These are phyloP conservation scores for Adelosebastes latens DNA, from an alignment of 2,797 vertebrate genomes.

Conservation along the genomic window DNA sequence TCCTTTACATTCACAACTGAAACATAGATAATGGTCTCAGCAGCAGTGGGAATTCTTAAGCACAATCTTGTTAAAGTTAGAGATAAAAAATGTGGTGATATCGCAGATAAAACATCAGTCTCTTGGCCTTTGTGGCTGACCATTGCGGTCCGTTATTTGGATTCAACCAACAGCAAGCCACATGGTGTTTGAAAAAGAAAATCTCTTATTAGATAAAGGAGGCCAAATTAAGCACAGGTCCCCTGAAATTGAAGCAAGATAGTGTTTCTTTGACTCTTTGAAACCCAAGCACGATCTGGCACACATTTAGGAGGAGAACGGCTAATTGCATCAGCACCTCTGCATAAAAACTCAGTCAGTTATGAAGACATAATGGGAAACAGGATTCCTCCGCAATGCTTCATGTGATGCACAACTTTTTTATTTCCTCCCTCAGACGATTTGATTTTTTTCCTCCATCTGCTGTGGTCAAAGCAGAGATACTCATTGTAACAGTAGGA, in stretches of 20 bases:
- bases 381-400: conserved; percentile 70
- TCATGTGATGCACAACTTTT: conserved; percentile 67
- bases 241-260: conserved; percentile 73
- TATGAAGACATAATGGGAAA: conserved; percentile 79
- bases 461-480: conserved; percentile 62
- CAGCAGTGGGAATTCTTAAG: conserved; percentile 41
- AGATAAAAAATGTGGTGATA: conserved; percentile 50
- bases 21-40: conserved; percentile 54
- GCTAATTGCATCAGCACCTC: conserved; percentile 82
- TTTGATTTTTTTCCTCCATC: conserved; percentile 2
- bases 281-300: conserved; percentile 76
- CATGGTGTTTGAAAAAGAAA: conserved; percentile 68
- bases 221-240: conserved; percentile 77
- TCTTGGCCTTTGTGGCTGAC: conserved; percentile 45
- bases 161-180: conserved; percentile 69
- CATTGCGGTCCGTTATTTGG: conserved; percentile 64
- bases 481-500: conserved; percentile 63
- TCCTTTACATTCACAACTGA: conserved; percentile 39
- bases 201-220: conserved; percentile 75
- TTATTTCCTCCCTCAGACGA: conserved; percentile 50
- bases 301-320: conserved; percentile 59
- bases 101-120: conserved; percentile 57
- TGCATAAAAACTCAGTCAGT: conserved; percentile 72
- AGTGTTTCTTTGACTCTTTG: conserved; percentile 78
- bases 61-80: conserved; percentile 59